Base-by-base conservation (phyloP, 2,888 invertebrate genomes). In the Ypsolopha sequella region DNA sequence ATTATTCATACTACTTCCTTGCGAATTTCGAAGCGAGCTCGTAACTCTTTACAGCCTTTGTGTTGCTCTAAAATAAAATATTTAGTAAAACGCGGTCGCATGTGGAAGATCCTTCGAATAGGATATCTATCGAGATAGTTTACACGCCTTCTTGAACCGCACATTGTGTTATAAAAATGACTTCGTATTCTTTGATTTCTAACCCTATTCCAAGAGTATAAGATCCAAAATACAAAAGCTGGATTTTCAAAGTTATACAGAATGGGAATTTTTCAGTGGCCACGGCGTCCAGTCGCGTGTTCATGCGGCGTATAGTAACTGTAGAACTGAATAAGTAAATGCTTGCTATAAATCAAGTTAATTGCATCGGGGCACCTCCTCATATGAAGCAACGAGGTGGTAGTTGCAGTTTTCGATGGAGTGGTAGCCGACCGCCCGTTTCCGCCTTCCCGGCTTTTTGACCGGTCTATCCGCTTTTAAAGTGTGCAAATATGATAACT, bases 271-370 rank as follows among this genome's bases (percentile, higher is more conserved):
- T 66, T 70, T 70, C 64, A 63, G 63, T 60, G 60, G 60, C 60
- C 55, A 60, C 54, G 60, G 60, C 60, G 55, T 60, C 54, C 55
- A 61, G 63, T 78, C 72, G 78, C 77, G 78, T 78, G 80, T 66
- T 72, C 62, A 65, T 58, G 61, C 63, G 63, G 77, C 73, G 71
- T 69, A 24, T 24, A 74, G 73, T 73, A 78, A 76, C 76, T 69
- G 74, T 73, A 75, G 76, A 73, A 79, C 76, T 85, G 81, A 82
- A 84, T 85, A 84, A 84, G 85, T 84, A 86, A 86, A 85, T 79
- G 84, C 71, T 68, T 63, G 67, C 63, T 71, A 84, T 87, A 87
- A 86, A 87, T 87, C 87, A 87, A 82, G 87, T 82, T 86, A 86
- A 87, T 87, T 87, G 86, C 82, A 67, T 67, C 63, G 65, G 69